phyloP scores from a whole-genome alignment of 2,113 vertebrate species.

The Heliornis fulica region DNA sequence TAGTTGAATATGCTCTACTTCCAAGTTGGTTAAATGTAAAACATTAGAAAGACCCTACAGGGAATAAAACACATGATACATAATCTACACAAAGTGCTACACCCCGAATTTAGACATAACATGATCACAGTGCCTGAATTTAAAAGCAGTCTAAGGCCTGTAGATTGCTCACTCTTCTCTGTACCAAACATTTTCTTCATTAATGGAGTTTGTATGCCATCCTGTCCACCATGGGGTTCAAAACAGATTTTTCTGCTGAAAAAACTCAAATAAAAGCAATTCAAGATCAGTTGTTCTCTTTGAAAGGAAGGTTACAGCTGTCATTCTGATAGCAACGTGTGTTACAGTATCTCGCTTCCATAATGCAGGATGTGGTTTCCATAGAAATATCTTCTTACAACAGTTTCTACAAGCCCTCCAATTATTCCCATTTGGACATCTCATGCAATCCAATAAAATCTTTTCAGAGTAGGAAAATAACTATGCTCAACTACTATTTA shows the following conservation, averaged over 20 bases:
- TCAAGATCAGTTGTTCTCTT: slow-evolving; percentile 12
- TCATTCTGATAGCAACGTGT: slow-evolving; percentile 2
- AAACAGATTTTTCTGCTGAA: slow-evolving; percentile 19
- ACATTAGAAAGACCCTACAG: not conserved
- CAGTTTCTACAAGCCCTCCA: not conserved
- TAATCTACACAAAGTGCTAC: not conserved
- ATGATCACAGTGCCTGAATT: not conserved
- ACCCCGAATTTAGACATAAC: not conserved
- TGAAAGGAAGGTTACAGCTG: slow-evolving; percentile 50
- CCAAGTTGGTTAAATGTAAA: not conserved
- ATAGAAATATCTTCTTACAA: slow-evolving; percentile 43
- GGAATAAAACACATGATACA: not conserved
- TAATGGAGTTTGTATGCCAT: not conserved
- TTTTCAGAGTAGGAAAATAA: not conserved
- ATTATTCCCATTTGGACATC: not conserved
- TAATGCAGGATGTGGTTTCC: slow-evolving; percentile 39
- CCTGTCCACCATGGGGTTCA: not conserved
- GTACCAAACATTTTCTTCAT: not conserved
- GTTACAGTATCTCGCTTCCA: slow-evolving; percentile 23
- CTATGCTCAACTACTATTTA: not conserved
- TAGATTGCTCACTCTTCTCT: not conserved
- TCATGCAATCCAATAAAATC: not conserved
- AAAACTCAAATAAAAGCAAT: slow-evolving; percentile 38
- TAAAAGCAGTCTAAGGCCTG: not conserved
- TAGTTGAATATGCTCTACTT: not conserved